Conservation (phyloP, 2,888 invertebrate genomes). For the Cryptosula pallasiana region DNA sequence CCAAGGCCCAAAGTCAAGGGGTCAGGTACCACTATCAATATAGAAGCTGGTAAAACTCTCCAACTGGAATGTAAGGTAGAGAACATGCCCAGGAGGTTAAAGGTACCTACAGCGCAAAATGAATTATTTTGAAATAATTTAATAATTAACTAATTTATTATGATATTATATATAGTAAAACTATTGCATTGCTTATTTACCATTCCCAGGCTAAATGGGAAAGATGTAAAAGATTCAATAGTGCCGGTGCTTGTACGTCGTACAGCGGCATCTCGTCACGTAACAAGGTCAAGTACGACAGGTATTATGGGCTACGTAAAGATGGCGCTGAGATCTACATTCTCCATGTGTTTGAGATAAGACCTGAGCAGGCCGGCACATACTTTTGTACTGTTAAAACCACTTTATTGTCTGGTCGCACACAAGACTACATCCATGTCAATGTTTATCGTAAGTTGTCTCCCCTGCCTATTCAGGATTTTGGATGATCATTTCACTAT, state of each 20-base stretch:
- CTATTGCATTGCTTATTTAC: background rate
- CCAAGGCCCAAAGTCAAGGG: background rate
- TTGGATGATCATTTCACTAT: no score
- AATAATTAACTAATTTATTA: background rate
- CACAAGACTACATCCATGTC: background rate
- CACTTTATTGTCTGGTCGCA: background rate
- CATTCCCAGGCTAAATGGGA: slow-evolving; percentile 5
- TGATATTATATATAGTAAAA: background rate
- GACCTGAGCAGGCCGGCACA: background rate
- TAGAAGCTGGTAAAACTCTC: background rate
- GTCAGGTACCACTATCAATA: background rate
- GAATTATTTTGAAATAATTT: background rate
- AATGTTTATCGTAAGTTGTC: background rate
- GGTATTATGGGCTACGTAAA: background rate
- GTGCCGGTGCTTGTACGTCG: background rate
- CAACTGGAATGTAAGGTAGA: slow-evolving; percentile 8
- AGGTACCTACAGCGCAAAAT: no score
- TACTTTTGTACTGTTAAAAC: background rate
- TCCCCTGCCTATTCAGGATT: background rate
- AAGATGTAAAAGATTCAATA: slow-evolving; percentile 1
- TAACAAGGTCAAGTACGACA: background rate
- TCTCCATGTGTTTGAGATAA: background rate
- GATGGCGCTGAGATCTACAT: background rate
- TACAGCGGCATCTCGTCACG: background rate
- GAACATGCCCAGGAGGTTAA: slow-evolving; percentile 4